These are phyloP conservation scores for Pseudonaja textilis DNA, from an alignment of 2,113 vertebrate species.

Conservation along the genomic window DNA sequence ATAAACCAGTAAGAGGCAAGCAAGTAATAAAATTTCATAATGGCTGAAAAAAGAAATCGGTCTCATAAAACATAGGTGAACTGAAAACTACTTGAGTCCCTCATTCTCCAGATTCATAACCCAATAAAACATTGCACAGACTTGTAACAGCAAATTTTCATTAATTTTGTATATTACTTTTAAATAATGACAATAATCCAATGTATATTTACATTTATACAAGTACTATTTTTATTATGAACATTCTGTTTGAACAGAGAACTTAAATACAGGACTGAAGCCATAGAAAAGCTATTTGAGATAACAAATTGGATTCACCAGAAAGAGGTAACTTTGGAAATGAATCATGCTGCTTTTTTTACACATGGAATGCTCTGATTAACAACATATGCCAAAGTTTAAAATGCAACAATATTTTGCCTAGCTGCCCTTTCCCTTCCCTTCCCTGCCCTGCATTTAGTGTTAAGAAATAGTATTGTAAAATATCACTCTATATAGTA, in stretches of 20 bases:
- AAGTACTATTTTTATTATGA: background rate
- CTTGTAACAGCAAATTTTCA: conserved; percentile 51
- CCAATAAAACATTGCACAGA: conserved; percentile 63
- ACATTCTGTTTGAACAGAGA: background rate
- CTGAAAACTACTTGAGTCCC: conserved; percentile 52
- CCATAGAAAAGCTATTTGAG: background rate
- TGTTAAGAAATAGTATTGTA: background rate
- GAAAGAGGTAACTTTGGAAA: background rate
- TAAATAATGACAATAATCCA: conserved; percentile 31
- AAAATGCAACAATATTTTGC: background rate
- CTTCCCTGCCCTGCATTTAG: background rate
- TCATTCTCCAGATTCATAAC: conserved; percentile 58
- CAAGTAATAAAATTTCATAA: conserved; percentile 67
- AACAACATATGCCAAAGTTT: background rate
- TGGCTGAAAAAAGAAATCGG: conserved; percentile 55
- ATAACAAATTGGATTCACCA: background rate
- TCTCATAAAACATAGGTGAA: conserved; percentile 68
- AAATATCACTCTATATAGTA: background rate
- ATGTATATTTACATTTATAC: background rate
- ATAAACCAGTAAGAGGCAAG: conserved; percentile 50
- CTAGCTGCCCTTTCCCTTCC: background rate
- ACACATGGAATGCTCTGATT: background rate
- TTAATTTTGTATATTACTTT: conserved; percentile 51
- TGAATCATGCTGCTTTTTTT: background rate
- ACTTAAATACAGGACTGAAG: background rate